phyloP scores from a whole-genome alignment of 2,888 invertebrate species.

The Tachina fera region DNA sequence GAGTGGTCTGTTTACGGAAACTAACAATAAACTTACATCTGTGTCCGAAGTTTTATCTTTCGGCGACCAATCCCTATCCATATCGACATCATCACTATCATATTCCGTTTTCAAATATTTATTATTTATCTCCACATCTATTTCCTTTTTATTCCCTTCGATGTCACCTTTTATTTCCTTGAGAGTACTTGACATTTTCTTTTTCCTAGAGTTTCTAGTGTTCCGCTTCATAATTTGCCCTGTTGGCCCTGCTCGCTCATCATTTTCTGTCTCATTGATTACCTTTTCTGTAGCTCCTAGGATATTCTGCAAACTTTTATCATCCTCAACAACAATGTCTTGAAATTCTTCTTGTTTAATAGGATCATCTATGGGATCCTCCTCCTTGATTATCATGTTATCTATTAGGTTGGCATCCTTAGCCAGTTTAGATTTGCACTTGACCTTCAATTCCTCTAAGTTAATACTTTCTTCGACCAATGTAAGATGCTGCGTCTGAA shows the following conservation, averaged over 20 bases:
- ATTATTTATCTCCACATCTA: constrained; percentile 20
- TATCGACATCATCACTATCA: constrained; percentile 55
- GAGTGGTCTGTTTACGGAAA: not conserved
- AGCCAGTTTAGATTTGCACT: constrained; percentile 29
- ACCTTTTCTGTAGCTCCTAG: constrained; percentile 23
- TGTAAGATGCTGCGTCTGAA: constrained; percentile 71
- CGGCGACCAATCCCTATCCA: constrained; percentile 54
- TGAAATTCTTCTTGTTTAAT: constrained; percentile 66
- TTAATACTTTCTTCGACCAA: constrained; percentile 58
- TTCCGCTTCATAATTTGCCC: constrained; percentile 28
- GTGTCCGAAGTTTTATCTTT: constrained; percentile 34
- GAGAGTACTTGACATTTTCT: not conserved
- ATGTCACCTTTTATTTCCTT: constrained; percentile 1
- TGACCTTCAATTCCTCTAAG: constrained; percentile 48
- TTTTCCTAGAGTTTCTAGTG: constrained; percentile 43
- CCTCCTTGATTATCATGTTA: constrained; percentile 59
- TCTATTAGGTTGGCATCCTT: constrained; percentile 36
- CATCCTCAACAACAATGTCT: constrained; percentile 35
- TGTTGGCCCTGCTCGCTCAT: not conserved
- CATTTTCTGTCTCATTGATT: not conserved
- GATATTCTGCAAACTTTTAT: constrained; percentile 48
- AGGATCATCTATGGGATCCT: constrained; percentile 67
- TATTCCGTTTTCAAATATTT: constrained; percentile 28
- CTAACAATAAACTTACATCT: constrained; percentile 44
- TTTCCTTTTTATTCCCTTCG: not conserved